phyloP scores from a whole-genome alignment of 2,113 vertebrate genomes.

The Dascyllus trimaculatus region DNA sequence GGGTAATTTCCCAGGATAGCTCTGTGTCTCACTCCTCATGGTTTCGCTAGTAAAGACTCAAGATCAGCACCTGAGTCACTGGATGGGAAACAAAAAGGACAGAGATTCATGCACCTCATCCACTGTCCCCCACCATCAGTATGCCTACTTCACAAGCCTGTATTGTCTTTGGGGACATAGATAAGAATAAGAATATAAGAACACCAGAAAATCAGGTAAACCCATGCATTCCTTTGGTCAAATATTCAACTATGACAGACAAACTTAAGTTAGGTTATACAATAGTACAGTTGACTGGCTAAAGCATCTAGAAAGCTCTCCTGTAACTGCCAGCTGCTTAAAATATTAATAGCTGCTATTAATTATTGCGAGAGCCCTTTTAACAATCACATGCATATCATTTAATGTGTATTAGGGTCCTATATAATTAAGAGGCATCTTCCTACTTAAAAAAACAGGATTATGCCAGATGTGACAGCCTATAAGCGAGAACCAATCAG shows the following conservation, averaged over 20 bases:
- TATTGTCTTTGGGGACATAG: conserved; percentile 1
- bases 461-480: background rate
- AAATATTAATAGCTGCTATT: background rate
- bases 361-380: background rate
- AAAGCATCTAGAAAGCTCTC: background rate
- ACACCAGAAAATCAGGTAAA: background rate
- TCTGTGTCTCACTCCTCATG: conserved; percentile 50
- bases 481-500: background rate
- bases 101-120: background rate
- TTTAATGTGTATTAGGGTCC: background rate
- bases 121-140: conserved; percentile 4
- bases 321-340: background rate
- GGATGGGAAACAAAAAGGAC: conserved; percentile 48
- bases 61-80: conserved; percentile 64
- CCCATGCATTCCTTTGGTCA: background rate
- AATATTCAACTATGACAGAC: background rate
- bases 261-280: too few species aligned
- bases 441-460: background rate
- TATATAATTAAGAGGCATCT: background rate
- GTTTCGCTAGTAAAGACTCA: conserved; percentile 59
- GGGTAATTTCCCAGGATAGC: conserved; percentile 74
- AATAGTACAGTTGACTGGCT: too few species aligned
- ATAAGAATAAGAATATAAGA: background rate
- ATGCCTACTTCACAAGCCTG: conserved; percentile 9
- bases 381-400: background rate